Evolutionary conservation across 2,888 invertebrate species (phyloP).

Genomic region (Aspidapion aeneum): DNA sequence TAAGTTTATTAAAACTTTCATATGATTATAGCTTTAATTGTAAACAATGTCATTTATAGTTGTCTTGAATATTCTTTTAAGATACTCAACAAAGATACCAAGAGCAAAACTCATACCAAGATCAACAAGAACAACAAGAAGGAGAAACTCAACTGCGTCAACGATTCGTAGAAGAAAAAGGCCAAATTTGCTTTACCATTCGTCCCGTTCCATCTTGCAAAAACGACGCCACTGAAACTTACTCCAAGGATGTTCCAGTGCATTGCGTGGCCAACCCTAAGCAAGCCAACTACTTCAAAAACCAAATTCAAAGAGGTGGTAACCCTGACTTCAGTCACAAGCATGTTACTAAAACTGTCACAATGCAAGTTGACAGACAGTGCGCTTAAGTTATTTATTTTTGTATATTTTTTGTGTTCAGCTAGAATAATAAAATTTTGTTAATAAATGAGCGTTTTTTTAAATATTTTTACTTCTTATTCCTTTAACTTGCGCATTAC

Average conservation of each 20-base stretch:
- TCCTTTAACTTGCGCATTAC: too few relatives aligned
- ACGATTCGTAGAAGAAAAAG: conserved; percentile 52
- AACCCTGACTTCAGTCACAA: conserved; percentile 52
- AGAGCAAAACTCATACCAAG: conserved; percentile 5
- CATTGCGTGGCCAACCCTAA: conserved; percentile 45
- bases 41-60: too few relatives aligned
- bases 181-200: conserved; percentile 59
- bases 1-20: too few relatives aligned
- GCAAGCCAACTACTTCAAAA: conserved; percentile 39
- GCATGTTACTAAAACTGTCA: conserved; percentile 38
- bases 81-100: not conserved
- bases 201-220: conserved; percentile 54
- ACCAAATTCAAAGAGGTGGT: conserved; percentile 49
- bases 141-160: conserved; percentile 45
- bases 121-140: not conserved
- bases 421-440: not conserved
- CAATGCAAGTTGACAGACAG: conserved; percentile 45
- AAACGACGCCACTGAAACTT: conserved; percentile 41
- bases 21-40: too few relatives aligned
- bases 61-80: too few relatives aligned
- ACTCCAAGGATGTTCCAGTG: conserved; percentile 50
- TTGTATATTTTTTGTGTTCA: not conserved
- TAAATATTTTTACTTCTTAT: too few relatives aligned
- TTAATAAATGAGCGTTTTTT: not conserved
- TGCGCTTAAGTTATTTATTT: conserved; percentile 43